These are phyloP conservation scores for Melieria crassipennis DNA, from an alignment of 2,888 invertebrate genomes.

Conservation along the genomic window DNA sequence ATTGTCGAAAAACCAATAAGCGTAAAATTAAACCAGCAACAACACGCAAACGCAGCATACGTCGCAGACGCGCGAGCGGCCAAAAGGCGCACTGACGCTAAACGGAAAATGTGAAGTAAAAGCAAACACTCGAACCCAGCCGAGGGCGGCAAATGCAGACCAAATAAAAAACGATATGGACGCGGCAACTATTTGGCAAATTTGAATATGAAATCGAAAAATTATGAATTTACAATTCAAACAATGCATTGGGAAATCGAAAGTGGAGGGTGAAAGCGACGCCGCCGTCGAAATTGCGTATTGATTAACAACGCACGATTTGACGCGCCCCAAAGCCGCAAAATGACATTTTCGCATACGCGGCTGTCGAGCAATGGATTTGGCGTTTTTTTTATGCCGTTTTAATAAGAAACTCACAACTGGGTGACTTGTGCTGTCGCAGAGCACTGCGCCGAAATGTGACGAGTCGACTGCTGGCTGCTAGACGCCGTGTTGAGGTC, in stretches of 20 bases:
- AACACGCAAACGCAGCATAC: conserved; percentile 41
- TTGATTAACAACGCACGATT: conserved; percentile 59
- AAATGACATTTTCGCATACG: not conserved
- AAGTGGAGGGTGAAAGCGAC: conserved; percentile 8
- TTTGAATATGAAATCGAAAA: conserved; percentile 43
- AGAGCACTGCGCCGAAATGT: too few species aligned
- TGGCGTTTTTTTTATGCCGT: too few species aligned
- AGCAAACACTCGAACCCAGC: not conserved
- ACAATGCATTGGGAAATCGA: conserved; percentile 43
- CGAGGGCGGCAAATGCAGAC: conserved; percentile 21
- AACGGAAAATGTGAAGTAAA: conserved; percentile 13
- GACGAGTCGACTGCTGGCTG: too few species aligned
- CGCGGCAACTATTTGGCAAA: conserved; percentile 19
- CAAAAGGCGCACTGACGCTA: conserved; percentile 3
- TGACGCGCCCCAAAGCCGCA: conserved; percentile 45
- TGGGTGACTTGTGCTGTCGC: too few species aligned
- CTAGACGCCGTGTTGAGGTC: too few species aligned
- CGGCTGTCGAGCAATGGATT: too few species aligned
- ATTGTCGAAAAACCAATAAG: conserved; percentile 66
- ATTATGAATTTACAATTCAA: conserved; percentile 45
- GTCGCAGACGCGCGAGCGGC: conserved; percentile 3
- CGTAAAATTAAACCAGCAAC: conserved; percentile 65
- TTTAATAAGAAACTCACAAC: too few species aligned
- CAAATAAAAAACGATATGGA: conserved; percentile 25
- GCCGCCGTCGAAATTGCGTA: conserved; percentile 39